Percentiles rank a stretch among this genome's conserved stretches.
phyloP scores from a whole-genome alignment of 2,797 vertebrate species.

The Tachyglossus aculeatus region DNA sequence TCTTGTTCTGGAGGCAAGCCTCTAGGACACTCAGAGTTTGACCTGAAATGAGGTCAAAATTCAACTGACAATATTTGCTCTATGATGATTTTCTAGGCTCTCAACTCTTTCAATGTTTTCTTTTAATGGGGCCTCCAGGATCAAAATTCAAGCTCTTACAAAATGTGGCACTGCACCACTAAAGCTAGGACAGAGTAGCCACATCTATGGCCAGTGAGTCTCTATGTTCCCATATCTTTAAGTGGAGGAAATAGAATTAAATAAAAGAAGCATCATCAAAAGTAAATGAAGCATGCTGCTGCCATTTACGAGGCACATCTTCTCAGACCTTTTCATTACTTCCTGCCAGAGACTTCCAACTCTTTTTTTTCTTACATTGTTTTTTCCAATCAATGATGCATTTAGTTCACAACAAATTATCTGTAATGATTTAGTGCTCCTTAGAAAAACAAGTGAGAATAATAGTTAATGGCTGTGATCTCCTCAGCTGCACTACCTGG shows the following conservation, averaged over 20 bases:
- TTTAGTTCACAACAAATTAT: slow-evolving; percentile 38
- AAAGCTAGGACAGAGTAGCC: background rate
- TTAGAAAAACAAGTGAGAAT: slow-evolving; percentile 22
- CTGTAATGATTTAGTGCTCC: slow-evolving; percentile 37
- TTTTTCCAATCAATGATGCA: slow-evolving; percentile 44
- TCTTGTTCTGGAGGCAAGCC: background rate
- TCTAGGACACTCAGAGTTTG: background rate
- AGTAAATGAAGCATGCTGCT: background rate
- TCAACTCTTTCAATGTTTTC: background rate
- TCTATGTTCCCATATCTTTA: background rate
- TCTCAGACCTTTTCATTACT: slow-evolving; percentile 28
- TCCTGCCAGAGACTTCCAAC: slow-evolving; percentile 50
- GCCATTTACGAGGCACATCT: slow-evolving; percentile 27
- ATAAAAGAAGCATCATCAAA: background rate
- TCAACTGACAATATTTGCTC: background rate
- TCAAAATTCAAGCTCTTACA: background rate
- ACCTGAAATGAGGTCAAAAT: background rate
- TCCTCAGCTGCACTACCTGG: slow-evolving; percentile 44
- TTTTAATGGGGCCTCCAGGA: background rate
- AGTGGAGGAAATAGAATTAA: background rate
- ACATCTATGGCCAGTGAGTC: background rate
- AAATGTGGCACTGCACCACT: background rate
- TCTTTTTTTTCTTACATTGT: slow-evolving; percentile 42
- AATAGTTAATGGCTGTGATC: slow-evolving; percentile 50
- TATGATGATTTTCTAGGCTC: background rate